Evolutionary conservation across 2,797 vertebrate species (phyloP), one percentile per base, ranked within the genome.

Genomic region (Chelmon rostratus): DNA sequence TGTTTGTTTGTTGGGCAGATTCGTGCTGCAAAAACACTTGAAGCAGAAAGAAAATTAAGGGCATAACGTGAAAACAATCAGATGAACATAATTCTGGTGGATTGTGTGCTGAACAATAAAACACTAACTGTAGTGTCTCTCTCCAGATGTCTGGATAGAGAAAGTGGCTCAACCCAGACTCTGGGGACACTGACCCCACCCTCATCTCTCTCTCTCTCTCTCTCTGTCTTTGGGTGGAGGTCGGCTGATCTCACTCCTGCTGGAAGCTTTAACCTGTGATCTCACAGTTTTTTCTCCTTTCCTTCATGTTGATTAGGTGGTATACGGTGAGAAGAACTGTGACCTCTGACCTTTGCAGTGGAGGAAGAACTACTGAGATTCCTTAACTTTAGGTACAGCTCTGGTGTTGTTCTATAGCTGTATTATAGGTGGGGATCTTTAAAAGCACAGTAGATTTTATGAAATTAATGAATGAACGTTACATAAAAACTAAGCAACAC

Each of bases 141-240:
- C 56, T 84, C 72, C 90, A 88, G 79, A 85, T 89, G 85, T 91
- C 42, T 76, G 83, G 81, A 78, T 19, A 38, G 38, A 68, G 77
- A 78, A 61, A 35, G 73, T 5, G 76, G 61, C 57, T 82, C 87
- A 63, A 21, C 89, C 90, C 90, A 88, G 77, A 70, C 89, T 73
- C 90, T 54, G 68, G 91, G 88, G 90, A 91, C 49, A 0, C 6
- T 6, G 57, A 67, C 81, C 69, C 66, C 91, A 19, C 68, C 83
- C 82, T 72, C 68, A 16, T 5, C 68, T 50, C 59, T n/a, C 61
- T 49, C 42, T 10, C 42, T 46, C 42, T 42, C 6, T 42, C 8
- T n/a, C 16, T 47, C 3, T 31, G 28, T 37, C 19, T 79, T 81
- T 80, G 86, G 84, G 84, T 10, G 83, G 78, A 77, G 81, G 74